Conservation (phyloP, 2,888 invertebrate species). For the Pterobdella sp. region DNA sequence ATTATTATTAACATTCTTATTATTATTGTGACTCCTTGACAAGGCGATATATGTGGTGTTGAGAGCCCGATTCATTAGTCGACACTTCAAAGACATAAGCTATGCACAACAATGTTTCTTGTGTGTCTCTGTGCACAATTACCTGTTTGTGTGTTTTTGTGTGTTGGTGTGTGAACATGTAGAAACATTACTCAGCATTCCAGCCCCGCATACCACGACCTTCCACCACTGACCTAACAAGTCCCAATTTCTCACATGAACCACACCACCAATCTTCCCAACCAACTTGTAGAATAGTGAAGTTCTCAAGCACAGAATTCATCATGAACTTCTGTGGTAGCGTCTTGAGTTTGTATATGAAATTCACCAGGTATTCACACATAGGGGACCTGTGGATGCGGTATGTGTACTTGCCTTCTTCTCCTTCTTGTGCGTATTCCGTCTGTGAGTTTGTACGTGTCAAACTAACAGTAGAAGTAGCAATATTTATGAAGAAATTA, state of each 20-base stretch:
- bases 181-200: neutral
- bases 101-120: constrained; percentile 93
- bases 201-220: neutral
- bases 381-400: constrained; percentile 94
- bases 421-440: constrained; percentile 53
- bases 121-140: constrained; percentile 93
- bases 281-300: constrained; percentile 93
- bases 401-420: constrained; percentile 83
- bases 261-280: no score
- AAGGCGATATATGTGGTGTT: constrained; percentile 96
- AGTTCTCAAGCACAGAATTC: constrained; percentile 99
- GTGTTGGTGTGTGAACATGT: constrained; percentile 5
- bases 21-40: constrained; percentile 51
- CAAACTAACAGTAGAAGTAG: neutral
- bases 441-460: constrained; percentile 26
- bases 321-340: constrained; percentile 98
- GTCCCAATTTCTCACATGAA: neutral
- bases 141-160: constrained; percentile 60
- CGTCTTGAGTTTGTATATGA: constrained; percentile 96
- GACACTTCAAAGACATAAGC: constrained; percentile 99
- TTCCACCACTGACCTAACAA: neutral
- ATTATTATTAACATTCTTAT: neutral
- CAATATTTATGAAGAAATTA: no score
- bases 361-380: constrained; percentile 99
- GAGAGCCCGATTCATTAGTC: constrained; percentile 92